Evolutionary conservation across 1,140 invertebrate genomes (phyloP).

Genomic region (Penaeus japonicus): DNA sequence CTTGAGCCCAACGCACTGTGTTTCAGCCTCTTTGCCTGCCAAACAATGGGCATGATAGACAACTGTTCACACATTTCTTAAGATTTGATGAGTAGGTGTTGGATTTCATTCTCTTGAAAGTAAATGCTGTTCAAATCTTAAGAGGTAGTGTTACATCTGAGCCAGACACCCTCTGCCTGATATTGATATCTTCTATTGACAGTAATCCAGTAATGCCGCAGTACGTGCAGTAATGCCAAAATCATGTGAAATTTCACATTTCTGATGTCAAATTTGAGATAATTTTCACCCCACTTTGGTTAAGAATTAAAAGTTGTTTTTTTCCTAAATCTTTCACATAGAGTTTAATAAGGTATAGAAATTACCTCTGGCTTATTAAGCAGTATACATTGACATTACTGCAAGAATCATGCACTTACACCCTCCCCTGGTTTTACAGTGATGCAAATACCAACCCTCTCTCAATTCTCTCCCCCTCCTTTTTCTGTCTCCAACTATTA

Average conservation of each 20-base stretch:
- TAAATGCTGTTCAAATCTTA: background rate
- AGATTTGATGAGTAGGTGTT: too few relatives aligned
- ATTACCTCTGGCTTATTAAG: too few relatives aligned
- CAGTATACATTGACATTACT: constrained; percentile 7
- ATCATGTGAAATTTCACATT: background rate
- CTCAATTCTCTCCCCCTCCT: background rate
- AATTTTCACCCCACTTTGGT: too few relatives aligned
- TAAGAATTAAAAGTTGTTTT: too few relatives aligned
- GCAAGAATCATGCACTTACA: constrained; percentile 8
- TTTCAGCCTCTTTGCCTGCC: too few relatives aligned
- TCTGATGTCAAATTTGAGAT: too few relatives aligned
- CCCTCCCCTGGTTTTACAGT: background rate
- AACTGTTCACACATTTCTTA: too few relatives aligned
- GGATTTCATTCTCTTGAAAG: too few relatives aligned
- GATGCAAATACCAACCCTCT: background rate
- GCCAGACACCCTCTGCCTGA: background rate
- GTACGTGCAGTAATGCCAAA: constrained; percentile 24
- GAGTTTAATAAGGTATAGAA: too few relatives aligned
- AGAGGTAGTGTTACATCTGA: background rate
- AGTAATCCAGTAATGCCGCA: constrained; percentile 12
- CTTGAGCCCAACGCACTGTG: too few relatives aligned
- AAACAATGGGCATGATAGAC: too few relatives aligned
- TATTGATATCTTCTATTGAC: background rate
- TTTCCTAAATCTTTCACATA: too few relatives aligned
- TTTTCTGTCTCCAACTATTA: constrained; percentile 22